A percentile compares a stretch with the other conserved stretches of the same genome.
These are phyloP conservation scores for Chloroceryle amazona DNA, from an alignment of 2,797 vertebrate genomes.

Conservation along the genomic window DNA sequence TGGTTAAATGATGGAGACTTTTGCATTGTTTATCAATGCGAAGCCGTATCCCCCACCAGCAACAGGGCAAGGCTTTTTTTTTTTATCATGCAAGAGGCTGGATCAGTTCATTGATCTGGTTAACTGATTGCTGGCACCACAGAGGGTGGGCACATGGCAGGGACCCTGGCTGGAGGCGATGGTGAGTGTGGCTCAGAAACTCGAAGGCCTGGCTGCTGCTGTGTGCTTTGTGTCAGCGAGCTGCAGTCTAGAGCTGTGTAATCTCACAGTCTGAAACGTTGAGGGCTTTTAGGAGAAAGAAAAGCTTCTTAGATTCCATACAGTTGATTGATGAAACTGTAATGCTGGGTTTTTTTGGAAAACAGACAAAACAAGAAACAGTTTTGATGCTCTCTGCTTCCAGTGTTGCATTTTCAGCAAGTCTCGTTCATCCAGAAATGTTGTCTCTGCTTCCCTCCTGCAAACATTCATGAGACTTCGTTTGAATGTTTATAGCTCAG, in stretches of 20 bases:
- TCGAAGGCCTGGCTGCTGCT: background rate
- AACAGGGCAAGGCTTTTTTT: background rate
- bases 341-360: background rate
- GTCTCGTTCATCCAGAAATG: background rate
- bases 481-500: background rate
- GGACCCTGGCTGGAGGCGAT: accelerated
- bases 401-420: background rate
- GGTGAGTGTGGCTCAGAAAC: accelerated
- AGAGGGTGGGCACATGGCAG: background rate
- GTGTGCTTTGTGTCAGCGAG: accelerated
- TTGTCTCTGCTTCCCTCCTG: background rate
- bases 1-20: background rate
- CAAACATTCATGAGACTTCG: accelerated
- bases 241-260: background rate
- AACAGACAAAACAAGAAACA: background rate
- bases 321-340: too few relatives aligned
- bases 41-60: background rate
- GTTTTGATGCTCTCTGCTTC: background rate
- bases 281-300: background rate
- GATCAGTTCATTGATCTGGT: background rate
- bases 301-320: too few relatives aligned
- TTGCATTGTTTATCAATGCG: background rate
- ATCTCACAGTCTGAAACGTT: background rate
- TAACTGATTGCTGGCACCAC: too few relatives aligned
- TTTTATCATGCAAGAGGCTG: too few relatives aligned